Percentiles rank a stretch among this genome's conserved stretches.
Evolutionary conservation across 2,113 vertebrate species (phyloP).

Genomic region (Ceuthmochares aereus): DNA sequence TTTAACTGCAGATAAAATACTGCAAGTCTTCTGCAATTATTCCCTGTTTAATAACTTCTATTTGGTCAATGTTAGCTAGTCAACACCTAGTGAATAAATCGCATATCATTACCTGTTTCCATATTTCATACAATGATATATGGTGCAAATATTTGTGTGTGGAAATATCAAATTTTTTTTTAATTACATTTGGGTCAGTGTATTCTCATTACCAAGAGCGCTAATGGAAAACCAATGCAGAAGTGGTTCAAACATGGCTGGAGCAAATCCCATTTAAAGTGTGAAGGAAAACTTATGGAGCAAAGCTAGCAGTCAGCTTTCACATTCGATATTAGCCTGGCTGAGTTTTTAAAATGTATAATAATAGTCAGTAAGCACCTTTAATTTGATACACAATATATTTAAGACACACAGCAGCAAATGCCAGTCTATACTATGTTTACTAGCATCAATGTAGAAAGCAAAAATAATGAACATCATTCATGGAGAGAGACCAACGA

Average conservation of each 20-base stretch:
- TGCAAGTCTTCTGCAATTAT: background rate
- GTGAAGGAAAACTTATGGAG: background rate
- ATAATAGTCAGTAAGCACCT: background rate
- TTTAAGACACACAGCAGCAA: background rate
- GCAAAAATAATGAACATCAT: background rate
- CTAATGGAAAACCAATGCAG: background rate
- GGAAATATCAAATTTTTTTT: constrained; percentile 6
- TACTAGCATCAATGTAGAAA: background rate
- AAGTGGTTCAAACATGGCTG: background rate
- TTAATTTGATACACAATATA: background rate
- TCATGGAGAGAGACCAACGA: background rate
- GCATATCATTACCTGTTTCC: background rate
- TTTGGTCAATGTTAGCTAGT: constrained; percentile 13
- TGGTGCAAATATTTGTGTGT: constrained; percentile 29
- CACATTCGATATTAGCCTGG: background rate
- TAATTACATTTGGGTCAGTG: background rate
- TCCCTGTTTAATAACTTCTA: constrained; percentile 4
- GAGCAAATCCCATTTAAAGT: background rate
- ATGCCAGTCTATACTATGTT: background rate
- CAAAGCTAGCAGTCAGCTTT: background rate
- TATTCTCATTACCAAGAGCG: background rate
- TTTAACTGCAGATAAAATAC: constrained; percentile 13
- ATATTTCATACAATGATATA: background rate
- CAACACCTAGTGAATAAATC: constrained; percentile 19
- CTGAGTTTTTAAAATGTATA: background rate